phyloP scores from a whole-genome alignment of 2,113 vertebrate species.

The Malurus melanocephalus region DNA sequence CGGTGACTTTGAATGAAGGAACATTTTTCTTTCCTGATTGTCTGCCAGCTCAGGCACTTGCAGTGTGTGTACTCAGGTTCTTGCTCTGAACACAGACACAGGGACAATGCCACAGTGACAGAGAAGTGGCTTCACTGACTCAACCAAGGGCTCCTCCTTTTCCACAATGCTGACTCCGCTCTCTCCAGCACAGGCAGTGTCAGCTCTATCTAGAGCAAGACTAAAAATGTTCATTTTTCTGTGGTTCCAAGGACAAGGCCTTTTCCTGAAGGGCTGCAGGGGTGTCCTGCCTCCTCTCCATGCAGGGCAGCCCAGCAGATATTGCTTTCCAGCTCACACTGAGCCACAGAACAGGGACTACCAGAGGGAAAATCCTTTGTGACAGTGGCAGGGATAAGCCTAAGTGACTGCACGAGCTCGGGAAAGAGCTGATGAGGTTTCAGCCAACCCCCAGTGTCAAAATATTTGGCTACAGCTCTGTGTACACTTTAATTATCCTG shows the following conservation, averaged over 20 bases:
- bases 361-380: not conserved
- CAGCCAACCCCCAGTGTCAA: not conserved
- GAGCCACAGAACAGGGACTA: not conserved
- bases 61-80: not conserved
- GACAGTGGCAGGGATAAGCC: not conserved
- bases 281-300: not conserved
- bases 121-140: not conserved
- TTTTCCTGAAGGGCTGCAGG: not conserved
- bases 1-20: not conserved
- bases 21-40: not conserved
- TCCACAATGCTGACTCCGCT: not conserved
- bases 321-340: fast-evolving
- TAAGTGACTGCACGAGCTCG: not conserved
- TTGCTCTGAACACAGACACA: not conserved
- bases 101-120: not conserved
- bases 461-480: not conserved
- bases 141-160: not conserved
- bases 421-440: not conserved
- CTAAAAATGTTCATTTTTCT: not conserved
- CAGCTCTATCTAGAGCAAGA: not conserved
- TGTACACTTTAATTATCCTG: not conserved
- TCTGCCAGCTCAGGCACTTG: not conserved
- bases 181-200: not conserved
- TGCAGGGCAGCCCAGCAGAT: fast-evolving
- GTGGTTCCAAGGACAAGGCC: not conserved